Evolutionary conservation across 2,888 invertebrate species (phyloP), one percentile per base, ranked within the genome.

Genomic region (Adelphocoris suturalis): DNA sequence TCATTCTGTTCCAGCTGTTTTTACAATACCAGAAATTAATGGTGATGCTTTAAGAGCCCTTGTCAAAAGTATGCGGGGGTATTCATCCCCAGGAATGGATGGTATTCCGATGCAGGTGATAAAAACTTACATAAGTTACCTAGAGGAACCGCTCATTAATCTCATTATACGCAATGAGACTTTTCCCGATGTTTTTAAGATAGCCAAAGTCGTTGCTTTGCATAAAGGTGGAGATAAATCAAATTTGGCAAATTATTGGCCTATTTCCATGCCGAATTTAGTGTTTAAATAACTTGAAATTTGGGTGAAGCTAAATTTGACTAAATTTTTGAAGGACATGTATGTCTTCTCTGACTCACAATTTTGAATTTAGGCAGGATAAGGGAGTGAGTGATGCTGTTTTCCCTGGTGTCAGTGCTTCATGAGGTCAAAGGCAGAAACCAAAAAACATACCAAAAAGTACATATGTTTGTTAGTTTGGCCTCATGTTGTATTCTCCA

Each of bases 181-280:
- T 4, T 57, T 57, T 57, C 57, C 16, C 57, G 57, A 57, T 14
- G 16, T 57, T 14, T 57, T 57, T 16, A 57, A 57, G 16, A 57
- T 57, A 11, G 57, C 57, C 57, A 16, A 57, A 57, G 57, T 57
- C 4, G 57, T 57, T 13, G 57, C 57, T 13, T 13, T 57, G 57
- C 57, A 57, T 57, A 57, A 57, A 57, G 57, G 57, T 14, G 57
- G 57, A 16, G 57, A 57, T 57, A 57, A 57, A 16, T 48, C 48
- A 48, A 48, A 7, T 11, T 48, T 48, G 48, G 48, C 48, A 13
- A 48, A 48, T 13, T 48, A 48, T 48, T 11, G 13, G 13, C 48
- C 48, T 11, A 48, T 48, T 48, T 57, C 57, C 4, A 16, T 57
- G 57, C 57, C 16, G 16, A 57, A 16, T 57, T 57, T 16, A 16